A percentile compares a stretch with the other conserved stretches of the same genome.
Evolutionary conservation across 2,888 invertebrate genomes (phyloP).

Genomic region (Pandemis heparana): DNA sequence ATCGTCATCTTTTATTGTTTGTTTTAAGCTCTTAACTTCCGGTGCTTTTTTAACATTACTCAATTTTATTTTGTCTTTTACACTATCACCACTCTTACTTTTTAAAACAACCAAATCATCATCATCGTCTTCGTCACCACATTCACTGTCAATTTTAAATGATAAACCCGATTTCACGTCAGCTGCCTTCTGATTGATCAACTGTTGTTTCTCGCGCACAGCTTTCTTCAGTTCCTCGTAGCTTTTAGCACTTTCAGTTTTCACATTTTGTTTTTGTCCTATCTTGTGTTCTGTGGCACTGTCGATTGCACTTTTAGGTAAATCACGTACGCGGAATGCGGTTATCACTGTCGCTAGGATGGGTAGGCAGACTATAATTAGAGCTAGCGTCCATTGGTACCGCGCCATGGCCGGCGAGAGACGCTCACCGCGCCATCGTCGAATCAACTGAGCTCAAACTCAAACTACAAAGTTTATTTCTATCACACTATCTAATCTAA

Average conservation of each 20-base stretch:
- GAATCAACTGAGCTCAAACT: conserved; percentile 69
- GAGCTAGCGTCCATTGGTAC: conserved; percentile 77
- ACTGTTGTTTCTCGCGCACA: conserved; percentile 64
- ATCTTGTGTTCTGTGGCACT: conserved; percentile 66
- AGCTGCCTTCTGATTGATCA: conserved; percentile 57
- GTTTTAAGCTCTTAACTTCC: conserved; percentile 33
- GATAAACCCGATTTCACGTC: conserved; percentile 56
- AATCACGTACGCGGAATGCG: conserved; percentile 83
- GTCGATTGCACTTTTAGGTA: conserved; percentile 68
- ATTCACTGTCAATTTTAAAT: conserved; percentile 58
- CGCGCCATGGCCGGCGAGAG: conserved; percentile 78
- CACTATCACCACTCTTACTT: conserved; percentile 53
- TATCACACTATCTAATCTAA: conserved; percentile 60
- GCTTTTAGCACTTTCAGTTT: conserved; percentile 72
- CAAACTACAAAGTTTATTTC: conserved; percentile 69
- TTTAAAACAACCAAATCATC: conserved; percentile 50
- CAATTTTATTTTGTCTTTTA: conserved; percentile 45
- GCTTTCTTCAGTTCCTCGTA: conserved; percentile 67
- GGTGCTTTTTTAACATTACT: conserved; percentile 29
- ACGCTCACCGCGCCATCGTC: conserved; percentile 81
- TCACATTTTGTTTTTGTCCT: conserved; percentile 69
- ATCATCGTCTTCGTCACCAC: conserved; percentile 60
- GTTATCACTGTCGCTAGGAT: conserved; percentile 82
- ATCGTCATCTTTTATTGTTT: conserved; percentile 45
- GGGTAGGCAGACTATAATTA: conserved; percentile 79